Conservation (phyloP, 1,140 invertebrate species). For the Tetramorium parvispinum region DNA sequence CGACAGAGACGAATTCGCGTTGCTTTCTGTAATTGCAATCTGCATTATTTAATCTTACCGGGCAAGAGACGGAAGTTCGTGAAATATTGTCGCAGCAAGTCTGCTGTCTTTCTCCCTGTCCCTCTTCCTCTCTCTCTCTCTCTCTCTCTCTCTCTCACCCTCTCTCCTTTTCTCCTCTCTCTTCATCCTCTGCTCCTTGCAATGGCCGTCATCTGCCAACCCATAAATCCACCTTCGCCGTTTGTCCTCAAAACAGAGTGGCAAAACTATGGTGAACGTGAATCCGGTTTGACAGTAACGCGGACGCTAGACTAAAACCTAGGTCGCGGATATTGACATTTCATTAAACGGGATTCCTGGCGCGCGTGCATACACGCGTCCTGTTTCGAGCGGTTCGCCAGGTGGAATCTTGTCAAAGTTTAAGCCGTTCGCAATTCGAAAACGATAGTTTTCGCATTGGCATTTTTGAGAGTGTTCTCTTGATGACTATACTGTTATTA, state of each 20-base stretch:
- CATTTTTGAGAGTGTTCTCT: background rate
- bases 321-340: conserved; percentile 71
- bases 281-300: conserved; percentile 60
- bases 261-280: conserved; percentile 63
- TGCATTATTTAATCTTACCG: conserved; percentile 64
- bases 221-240: conserved; percentile 63
- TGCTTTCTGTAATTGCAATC: conserved; percentile 61
- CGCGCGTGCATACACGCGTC: conserved; percentile 68
- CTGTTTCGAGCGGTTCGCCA: conserved; percentile 63
- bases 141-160: background rate
- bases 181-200: conserved; percentile 19
- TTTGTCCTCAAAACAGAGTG: conserved; percentile 67
- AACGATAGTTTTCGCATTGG: background rate
- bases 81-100: conserved; percentile 55
- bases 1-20: conserved; percentile 47
- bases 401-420: conserved; percentile 71
- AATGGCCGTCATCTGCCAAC: conserved; percentile 48
- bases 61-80: conserved; percentile 42
- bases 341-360: conserved; percentile 73
- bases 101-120: background rate
- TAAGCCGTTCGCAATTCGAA: conserved; percentile 29
- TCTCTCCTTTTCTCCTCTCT: background rate
- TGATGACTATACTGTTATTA: background rate
- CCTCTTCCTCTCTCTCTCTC: background rate
- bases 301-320: conserved; percentile 69